Evolutionary conservation across 30 jellyfish, hydroid and myxozoan species (phyloP), one percentile per base, ranked within the genome.

Genomic region (Hydra vulgaris): DNA sequence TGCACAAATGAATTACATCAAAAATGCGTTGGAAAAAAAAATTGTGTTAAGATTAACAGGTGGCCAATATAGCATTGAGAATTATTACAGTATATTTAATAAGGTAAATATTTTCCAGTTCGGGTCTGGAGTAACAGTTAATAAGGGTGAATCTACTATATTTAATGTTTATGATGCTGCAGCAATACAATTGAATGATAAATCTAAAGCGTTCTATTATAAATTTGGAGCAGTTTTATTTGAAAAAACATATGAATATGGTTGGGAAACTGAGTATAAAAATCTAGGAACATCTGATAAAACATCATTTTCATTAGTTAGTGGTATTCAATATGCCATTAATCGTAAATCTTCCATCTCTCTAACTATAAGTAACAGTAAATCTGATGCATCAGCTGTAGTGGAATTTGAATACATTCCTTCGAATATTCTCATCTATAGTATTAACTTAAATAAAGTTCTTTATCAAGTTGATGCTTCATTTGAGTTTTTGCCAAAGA

Each of bases 401-500:
- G 70, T 88, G 3, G 95, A 88, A 71, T 85, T 88, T 73, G 95
- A 84, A 80, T 94, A 87, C 81, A 73, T 94, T 0, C 99, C 96
- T 12, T 86, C 86, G 15, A 87, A 89, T 23, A 72, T 54, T 20
- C 86, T 94, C 74, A 72, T 77, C 18, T 96, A 94, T 72, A 27
- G 52, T 22, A 54, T 89, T 73, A 67, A 53, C 21, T 87, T 80
- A 90, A 27, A 25, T 86, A 88, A 82, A 52, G 66, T 25, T 19
- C 76, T 81, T 53, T 83, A 77, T 17, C 83, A 78, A 54, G 55
- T 94, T 18, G 93, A 79, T 15, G 81, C 79, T 53, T 54, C 92
- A 54, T 72, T 94, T 27, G 99, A 94, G 66, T 94, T 94, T 78
- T 76, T 94, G 87, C 99, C 99, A 17, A 94, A 82, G 82, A 94